phyloP scores from a whole-genome alignment of 2,113 vertebrate genomes.

The Myodes glareolus region DNA sequence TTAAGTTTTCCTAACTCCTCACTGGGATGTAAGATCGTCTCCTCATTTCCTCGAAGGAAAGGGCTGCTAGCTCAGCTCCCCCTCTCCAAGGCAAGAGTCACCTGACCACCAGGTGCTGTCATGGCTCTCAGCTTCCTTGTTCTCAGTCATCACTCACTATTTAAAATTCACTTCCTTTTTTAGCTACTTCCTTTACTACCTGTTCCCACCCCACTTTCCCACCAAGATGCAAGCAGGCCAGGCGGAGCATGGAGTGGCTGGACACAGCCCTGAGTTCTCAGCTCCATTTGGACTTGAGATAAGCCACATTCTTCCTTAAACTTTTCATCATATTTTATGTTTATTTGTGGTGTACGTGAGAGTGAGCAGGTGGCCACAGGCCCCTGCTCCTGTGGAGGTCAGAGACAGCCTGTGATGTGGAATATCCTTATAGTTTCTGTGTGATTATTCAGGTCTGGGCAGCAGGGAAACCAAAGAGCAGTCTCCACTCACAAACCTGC shows the following conservation, averaged over 20 bases:
- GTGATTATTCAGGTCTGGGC: too few species aligned
- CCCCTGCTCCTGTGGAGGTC: not conserved
- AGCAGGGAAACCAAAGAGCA: too few species aligned
- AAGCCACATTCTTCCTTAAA: not conserved
- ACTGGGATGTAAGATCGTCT: not conserved
- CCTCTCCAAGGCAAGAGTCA: not conserved
- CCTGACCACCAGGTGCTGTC: not conserved
- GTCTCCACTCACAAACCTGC: too few species aligned
- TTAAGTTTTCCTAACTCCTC: not conserved
- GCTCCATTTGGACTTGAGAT: not conserved
- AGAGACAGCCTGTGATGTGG: not conserved
- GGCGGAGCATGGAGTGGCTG: not conserved
- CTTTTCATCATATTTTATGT: not conserved
- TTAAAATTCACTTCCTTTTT: not conserved
- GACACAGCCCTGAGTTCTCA: not conserved
- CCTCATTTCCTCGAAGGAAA: not conserved
- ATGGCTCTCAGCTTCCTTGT: not conserved
- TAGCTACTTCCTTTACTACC: not conserved
- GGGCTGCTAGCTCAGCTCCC: not conserved
- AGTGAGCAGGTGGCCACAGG: not conserved
- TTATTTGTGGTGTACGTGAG: not conserved
- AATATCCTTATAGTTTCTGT: too few species aligned
- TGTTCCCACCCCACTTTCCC: not conserved
- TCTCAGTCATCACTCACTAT: not conserved
- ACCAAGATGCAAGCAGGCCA: not conserved